A percentile compares a stretch with the other conserved stretches of the same genome.
phyloP scores from a whole-genome alignment of 2,113 vertebrate species.

The Aegithalos caudatus region DNA sequence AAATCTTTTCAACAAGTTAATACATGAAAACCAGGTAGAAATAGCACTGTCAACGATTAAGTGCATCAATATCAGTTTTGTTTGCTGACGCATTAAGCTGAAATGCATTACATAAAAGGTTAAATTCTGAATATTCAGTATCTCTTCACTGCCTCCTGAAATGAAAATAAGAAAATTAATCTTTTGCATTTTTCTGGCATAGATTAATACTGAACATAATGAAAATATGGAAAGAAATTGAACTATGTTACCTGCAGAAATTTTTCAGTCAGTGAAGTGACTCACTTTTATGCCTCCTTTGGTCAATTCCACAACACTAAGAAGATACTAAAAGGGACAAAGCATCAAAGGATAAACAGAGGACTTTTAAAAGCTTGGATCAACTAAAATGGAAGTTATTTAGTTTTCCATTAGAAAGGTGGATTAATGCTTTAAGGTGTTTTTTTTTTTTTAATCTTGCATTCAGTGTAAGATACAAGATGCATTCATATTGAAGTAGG shows the following conservation, averaged over 20 bases:
- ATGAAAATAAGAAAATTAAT: conserved; percentile 3
- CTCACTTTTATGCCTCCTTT: background rate
- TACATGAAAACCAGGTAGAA: background rate
- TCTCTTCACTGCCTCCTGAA: background rate
- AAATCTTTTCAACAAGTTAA: background rate
- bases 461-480: background rate
- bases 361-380: background rate
- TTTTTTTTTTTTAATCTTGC: background rate
- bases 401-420: background rate
- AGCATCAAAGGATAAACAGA: background rate
- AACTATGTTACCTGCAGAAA: background rate
- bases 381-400: background rate
- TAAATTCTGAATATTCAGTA: background rate
- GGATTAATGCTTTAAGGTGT: background rate
- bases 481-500: background rate
- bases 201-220: background rate
- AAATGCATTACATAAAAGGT: background rate
- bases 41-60: background rate
- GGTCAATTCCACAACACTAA: background rate
- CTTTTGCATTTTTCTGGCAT: background rate
- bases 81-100: background rate
- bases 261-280: background rate
- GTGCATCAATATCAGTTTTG: background rate
- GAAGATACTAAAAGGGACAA: background rate
- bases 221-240: background rate